These are phyloP conservation scores for Sphinx pinastri DNA, from an alignment of 2,888 invertebrate species.

Conservation along the genomic window DNA sequence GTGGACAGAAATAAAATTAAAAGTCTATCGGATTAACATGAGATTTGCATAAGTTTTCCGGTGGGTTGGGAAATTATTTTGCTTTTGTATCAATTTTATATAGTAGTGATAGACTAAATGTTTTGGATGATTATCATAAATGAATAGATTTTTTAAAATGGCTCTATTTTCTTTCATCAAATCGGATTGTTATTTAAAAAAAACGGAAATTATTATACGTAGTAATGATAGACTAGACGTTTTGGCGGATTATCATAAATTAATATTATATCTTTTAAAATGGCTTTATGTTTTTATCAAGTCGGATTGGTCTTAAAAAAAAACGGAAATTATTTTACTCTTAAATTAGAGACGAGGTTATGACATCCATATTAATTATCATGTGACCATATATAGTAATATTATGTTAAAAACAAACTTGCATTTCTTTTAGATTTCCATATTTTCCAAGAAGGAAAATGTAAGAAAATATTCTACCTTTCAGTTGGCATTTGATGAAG, in stretches of 20 bases:
- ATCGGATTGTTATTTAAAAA: too few relatives aligned
- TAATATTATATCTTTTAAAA: not conserved
- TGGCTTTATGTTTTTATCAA: not conserved
- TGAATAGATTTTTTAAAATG: not conserved
- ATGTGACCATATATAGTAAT: too few relatives aligned
- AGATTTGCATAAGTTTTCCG: constrained; percentile 58
- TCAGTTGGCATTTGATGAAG: constrained; percentile 54
- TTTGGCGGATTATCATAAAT: too few relatives aligned
- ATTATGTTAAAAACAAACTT: too few relatives aligned
- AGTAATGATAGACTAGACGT: not conserved
- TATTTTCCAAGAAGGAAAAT: constrained; percentile 17
- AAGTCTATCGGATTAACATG: constrained; percentile 69
- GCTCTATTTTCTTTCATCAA: too few relatives aligned
- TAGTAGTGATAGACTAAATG: not conserved
- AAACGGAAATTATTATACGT: too few relatives aligned
- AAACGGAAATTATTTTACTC: too few relatives aligned
- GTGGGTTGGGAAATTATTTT: constrained; percentile 33
- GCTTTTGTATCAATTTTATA: not conserved
- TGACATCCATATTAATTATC: too few relatives aligned
- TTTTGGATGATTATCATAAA: too few relatives aligned
- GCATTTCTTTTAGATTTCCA: constrained; percentile 4
- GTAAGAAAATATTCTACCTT: constrained; percentile 37
- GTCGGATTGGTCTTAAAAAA: too few relatives aligned
- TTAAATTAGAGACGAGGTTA: too few relatives aligned
- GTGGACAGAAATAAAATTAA: constrained; percentile 77